Evolutionary conservation across 2,888 invertebrate genomes (phyloP), one percentile per base, ranked within the genome.

Genomic region (Melipona bicolor): DNA sequence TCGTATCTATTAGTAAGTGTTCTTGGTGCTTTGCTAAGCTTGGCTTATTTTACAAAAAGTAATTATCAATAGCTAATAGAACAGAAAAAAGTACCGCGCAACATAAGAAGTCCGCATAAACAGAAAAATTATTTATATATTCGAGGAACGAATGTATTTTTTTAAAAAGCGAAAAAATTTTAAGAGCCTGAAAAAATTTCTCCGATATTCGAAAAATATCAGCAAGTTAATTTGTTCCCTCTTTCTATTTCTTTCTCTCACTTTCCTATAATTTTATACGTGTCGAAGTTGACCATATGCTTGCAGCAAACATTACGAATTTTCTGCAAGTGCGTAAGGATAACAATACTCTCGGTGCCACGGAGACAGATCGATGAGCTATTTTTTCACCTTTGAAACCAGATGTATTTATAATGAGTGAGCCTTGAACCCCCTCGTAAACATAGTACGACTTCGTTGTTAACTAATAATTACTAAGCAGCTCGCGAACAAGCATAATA

Each of bases 401-500:
- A 70, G 71, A 65, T 87, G 82, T 89, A 89, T 87, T 89, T 89
- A 89, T 87, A 85, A 79, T 84, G 49, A 84, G 59, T 86, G 79
- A 87, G 84, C 88, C 88, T 87, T 88, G 87, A 88, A 88, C 88
- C 85, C 81, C 85, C 83, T 73, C 69, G 69, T 83, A 83, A 88
- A 83, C 83, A 78, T 83, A 87, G 77, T 79, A 75, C 78, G 75
- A 79, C 83, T 84, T 77, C 56, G 76, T 65, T 32, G 74, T 43
- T 50, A 77, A 77, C 76, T 70, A 79, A 83, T 75, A 71, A 83
- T 85, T 71, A 80, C 77, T 83, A 77, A 65, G 59, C 59, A 19
- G 71, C 24, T 59, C 64, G 61, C 72, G 27, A 17, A 52, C 54
- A 68, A 77, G 62, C 72, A 77, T 76, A 74, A 81, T 77, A 17